Conservation (phyloP, 2,113 vertebrate genomes). For the Aptenodytes patagonicus region DNA sequence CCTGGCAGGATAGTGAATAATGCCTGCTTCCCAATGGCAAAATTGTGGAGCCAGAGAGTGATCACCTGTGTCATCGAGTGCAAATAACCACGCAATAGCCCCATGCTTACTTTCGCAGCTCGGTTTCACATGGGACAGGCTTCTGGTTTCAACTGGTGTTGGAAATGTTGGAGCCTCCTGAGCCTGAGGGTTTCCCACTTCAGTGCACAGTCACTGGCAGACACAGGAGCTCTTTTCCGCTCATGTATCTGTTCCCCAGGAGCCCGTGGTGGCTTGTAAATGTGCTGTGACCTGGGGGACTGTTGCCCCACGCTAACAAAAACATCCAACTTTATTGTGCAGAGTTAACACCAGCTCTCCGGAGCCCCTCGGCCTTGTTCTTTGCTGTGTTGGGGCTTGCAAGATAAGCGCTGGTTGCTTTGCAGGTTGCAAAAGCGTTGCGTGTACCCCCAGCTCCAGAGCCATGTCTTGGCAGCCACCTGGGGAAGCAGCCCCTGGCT, state of each 20-base stretch:
- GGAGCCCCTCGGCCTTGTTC: rapidly evolving
- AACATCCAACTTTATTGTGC: rapidly evolving
- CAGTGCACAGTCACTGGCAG: rapidly evolving
- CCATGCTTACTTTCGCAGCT: rapidly evolving
- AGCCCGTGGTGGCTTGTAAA: rapidly evolving
- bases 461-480: not conserved
- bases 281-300: not conserved
- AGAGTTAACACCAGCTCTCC: not conserved
- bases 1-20: not conserved
- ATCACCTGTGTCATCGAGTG: rapidly evolving
- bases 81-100: rapidly evolving
- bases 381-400: not conserved
- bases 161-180: not conserved
- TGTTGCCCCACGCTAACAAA: rapidly evolving
- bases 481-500: not conserved
- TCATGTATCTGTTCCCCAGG: rapidly evolving
- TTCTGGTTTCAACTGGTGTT: not conserved
- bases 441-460: rapidly evolving
- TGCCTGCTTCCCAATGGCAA: not conserved
- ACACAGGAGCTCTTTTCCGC: not conserved
- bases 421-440: not conserved
- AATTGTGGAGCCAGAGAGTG: not conserved
- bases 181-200: not conserved
- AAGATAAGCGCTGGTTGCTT: not conserved
- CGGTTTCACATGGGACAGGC: rapidly evolving